A percentile compares a stretch with the other conserved stretches of the same genome.
Conservation (phyloP, 2,113 vertebrate genomes). For the Pteruthius melanotis region DNA sequence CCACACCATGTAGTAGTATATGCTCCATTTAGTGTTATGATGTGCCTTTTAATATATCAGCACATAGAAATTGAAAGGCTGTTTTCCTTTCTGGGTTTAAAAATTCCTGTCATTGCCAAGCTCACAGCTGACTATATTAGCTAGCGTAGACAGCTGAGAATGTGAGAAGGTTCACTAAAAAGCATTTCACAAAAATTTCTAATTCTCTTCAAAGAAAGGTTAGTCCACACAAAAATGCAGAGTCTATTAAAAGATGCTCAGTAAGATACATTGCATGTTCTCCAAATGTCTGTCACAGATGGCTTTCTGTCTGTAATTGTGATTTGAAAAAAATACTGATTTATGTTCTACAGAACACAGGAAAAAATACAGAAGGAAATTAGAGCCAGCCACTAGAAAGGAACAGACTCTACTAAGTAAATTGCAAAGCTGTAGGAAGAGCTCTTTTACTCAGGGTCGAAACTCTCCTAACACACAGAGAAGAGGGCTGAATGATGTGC, state of each 20-base stretch:
- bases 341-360: background rate
- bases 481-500: conserved; percentile 4
- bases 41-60: background rate
- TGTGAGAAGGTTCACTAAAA: background rate
- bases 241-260: conserved; percentile 44
- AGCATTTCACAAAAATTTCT: background rate
- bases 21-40: background rate
- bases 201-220: background rate
- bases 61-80: background rate
- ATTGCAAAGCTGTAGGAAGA: conserved; percentile 3
- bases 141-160: background rate
- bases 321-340: conserved; percentile 35
- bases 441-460: background rate
- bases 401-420: background rate
- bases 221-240: background rate
- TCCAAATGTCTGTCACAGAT: conserved; percentile 50
- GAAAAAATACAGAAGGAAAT: conserved; percentile 22
- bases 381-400: conserved; percentile 33
- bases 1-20: background rate
- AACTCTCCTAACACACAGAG: background rate
- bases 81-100: background rate
- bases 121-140: background rate
- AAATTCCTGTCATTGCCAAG: background rate
- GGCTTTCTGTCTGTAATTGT: conserved; percentile 35
- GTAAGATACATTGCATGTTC: background rate